Conservation (phyloP, 2,113 vertebrate species). For the Haemorhous mexicanus region DNA sequence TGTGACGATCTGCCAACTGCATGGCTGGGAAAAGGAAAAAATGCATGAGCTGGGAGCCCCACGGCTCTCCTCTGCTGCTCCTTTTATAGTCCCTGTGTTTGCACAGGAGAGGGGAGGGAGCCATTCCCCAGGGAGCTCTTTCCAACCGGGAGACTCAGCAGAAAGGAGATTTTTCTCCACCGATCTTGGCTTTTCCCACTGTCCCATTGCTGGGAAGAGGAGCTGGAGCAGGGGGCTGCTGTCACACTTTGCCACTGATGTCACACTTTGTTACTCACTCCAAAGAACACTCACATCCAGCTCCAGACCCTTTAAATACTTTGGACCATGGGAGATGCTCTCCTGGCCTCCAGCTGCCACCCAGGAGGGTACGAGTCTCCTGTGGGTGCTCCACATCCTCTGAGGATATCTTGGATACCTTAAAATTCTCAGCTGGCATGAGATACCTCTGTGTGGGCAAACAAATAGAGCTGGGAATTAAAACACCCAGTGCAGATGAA, state of each 20-base stretch:
- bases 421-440: background rate
- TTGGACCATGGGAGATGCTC: background rate
- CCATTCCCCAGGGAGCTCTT: background rate
- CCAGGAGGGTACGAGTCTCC: background rate
- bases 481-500: background rate
- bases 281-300: background rate
- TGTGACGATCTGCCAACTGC: conserved; percentile 61
- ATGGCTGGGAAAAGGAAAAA: conserved; percentile 7
- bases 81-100: conserved; percentile 8
- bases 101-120: conserved; percentile 5
- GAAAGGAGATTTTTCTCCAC: background rate
- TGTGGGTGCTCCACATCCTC: background rate
- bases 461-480: background rate
- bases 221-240: background rate
- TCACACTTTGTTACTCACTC: background rate
- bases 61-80: conserved; percentile 43
- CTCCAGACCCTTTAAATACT: background rate
- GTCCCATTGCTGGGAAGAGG: background rate
- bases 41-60: conserved; percentile 42
- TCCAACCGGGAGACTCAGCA: background rate
- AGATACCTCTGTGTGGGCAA: background rate
- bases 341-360: background rate
- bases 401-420: background rate
- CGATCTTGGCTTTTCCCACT: background rate
- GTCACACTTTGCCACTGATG: background rate